Evolutionary conservation across 2,113 vertebrate species (phyloP).

Genomic region (Chloroceryle aenea): DNA sequence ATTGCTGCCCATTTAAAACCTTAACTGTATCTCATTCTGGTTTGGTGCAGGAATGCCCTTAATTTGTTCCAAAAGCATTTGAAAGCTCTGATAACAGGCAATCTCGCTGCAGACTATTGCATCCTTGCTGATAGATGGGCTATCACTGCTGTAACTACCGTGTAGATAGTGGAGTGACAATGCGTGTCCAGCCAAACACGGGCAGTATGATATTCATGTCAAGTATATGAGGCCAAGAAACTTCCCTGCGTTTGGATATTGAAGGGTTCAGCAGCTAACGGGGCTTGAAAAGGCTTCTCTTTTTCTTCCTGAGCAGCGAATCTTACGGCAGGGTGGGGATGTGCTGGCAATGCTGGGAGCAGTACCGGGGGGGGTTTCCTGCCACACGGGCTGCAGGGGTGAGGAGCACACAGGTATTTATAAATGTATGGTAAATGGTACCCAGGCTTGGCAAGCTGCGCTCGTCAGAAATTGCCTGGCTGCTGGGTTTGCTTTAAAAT

Average conservation of each 20-base stretch:
- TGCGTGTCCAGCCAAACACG: conserved; percentile 26
- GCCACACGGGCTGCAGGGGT: not conserved
- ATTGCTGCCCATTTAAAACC: not conserved
- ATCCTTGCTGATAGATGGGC: conserved; percentile 19
- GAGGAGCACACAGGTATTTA: not conserved
- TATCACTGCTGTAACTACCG: not conserved
- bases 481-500: conserved; percentile 38
- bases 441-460: not conserved
- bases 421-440: not conserved
- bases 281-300: not conserved
- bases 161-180: conserved; percentile 1
- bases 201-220: not conserved
- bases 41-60: conserved; percentile 26
- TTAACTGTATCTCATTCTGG: not conserved
- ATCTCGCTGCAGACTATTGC: conserved; percentile 26
- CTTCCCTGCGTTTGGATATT: not conserved
- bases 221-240: not conserved
- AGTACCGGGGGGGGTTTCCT: not conserved
- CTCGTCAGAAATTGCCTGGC: not conserved
- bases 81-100: conserved; percentile 52
- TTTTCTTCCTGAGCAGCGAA: not conserved
- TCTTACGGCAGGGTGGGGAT: not conserved
- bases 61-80: conserved; percentile 52
- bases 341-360: not conserved
- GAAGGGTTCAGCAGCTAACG: not conserved